A percentile compares a stretch with the other conserved stretches of the same genome.
Conservation (phyloP, 2,797 vertebrate species). For the Schizopygopsis malacanthus region DNA sequence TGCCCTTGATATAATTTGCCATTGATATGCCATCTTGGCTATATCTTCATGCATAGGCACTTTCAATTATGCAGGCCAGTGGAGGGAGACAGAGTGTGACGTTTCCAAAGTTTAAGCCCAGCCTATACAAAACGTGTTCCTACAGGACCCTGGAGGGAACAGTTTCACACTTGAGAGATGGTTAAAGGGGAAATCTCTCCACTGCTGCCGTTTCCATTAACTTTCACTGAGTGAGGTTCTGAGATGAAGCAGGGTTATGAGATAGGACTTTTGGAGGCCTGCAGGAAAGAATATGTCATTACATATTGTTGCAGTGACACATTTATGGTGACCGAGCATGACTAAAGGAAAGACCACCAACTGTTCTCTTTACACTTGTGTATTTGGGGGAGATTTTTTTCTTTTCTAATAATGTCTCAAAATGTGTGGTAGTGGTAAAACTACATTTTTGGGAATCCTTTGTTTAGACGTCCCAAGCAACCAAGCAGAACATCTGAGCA, state of each 20-base stretch:
- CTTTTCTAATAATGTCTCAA: not conserved
- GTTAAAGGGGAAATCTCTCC: slow-evolving; percentile 46
- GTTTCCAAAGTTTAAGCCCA: slow-evolving; percentile 73
- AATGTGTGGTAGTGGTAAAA: not conserved
- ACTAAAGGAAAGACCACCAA: slow-evolving; percentile 24
- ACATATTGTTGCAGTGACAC: slow-evolving; percentile 6
- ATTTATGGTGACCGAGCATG: slow-evolving; percentile 13
- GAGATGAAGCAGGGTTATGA: slow-evolving; percentile 45
- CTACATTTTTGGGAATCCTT: not conserved
- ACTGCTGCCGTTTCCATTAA: slow-evolving; percentile 52
- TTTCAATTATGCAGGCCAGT: slow-evolving; percentile 83
- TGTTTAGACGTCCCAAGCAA: not conserved
- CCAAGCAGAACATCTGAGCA: not conserved
- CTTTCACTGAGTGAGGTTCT: slow-evolving; percentile 37
- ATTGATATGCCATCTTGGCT: slow-evolving; percentile 82
- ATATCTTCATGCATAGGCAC: slow-evolving; percentile 83
- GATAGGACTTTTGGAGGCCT: slow-evolving; percentile 32
- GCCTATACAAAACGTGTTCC: slow-evolving; percentile 76
- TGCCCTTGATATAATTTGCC: slow-evolving; percentile 80
- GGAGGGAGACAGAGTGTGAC: slow-evolving; percentile 79
- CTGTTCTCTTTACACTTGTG: slow-evolving; percentile 1
- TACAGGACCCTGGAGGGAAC: slow-evolving; percentile 66
- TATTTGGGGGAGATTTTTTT: not conserved
- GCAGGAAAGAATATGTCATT: slow-evolving; percentile 5
- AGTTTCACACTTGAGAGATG: slow-evolving; percentile 61